phyloP scores from a whole-genome alignment of 2,888 invertebrate genomes.

The Erebia aethiops region DNA sequence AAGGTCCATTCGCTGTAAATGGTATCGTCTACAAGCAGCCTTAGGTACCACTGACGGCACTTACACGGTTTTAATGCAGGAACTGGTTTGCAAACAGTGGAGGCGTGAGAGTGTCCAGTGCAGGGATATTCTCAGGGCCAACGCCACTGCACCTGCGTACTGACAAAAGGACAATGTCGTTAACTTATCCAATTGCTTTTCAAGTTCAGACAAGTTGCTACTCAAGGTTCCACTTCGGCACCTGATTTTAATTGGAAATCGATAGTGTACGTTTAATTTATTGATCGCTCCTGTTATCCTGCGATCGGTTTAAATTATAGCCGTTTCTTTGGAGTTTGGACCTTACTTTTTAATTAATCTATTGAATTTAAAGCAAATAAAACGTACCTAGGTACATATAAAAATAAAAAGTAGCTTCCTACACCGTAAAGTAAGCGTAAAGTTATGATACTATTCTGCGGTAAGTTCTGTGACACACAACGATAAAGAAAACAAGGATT shows the following conservation, averaged over 20 bases:
- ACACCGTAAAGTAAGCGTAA: too few relatives aligned
- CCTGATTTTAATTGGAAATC: slow-evolving; percentile 34
- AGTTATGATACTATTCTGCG: too few relatives aligned
- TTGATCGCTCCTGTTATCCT: slow-evolving; percentile 21
- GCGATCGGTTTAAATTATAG: not conserved
- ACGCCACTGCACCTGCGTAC: slow-evolving; percentile 74
- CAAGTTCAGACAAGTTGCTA: slow-evolving; percentile 67
- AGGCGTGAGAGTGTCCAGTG: slow-evolving; percentile 79
- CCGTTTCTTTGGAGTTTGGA: not conserved
- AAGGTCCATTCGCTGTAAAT: not conserved
- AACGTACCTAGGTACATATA: not conserved
- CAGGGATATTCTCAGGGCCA: slow-evolving; percentile 74
- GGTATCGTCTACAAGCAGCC: slow-evolving; percentile 33
- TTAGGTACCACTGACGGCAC: slow-evolving; percentile 67
- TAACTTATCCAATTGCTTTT: slow-evolving; percentile 69
- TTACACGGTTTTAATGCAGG: slow-evolving; percentile 62
- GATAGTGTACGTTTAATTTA: slow-evolving; percentile 18
- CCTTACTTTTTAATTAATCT: not conserved
- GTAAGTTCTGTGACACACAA: too few relatives aligned
- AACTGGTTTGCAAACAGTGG: slow-evolving; percentile 72
- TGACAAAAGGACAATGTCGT: slow-evolving; percentile 68
- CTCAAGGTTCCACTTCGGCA: slow-evolving; percentile 41
- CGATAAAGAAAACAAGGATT: too few relatives aligned
- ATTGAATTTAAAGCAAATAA: not conserved
- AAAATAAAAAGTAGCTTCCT: not conserved